Base-by-base conservation (phyloP, 2,797 vertebrate genomes). In the Parotocinclus haroldoi region DNA sequence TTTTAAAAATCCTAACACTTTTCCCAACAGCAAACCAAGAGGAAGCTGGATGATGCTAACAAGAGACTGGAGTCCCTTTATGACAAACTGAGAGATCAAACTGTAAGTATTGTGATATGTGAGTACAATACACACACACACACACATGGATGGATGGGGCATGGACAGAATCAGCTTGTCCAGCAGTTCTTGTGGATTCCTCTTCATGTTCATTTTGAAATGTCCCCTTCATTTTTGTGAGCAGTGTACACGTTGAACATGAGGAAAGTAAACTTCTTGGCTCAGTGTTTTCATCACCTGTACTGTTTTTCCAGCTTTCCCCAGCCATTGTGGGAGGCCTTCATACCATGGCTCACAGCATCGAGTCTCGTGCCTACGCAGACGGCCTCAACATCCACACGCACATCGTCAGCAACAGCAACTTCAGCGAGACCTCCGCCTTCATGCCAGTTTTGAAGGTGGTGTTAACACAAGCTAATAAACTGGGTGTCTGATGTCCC, bases 391-490 rank as follows among this genome's bases (percentile, higher is more conserved):
- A 86, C 85, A 94, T 96, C 83, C 97, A 99, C 78, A 99, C 96
- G 0, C 96, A 99, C 87, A 95, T 99, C 0, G 95, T 99, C 64
- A 93, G 94, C 85, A 98, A 77, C 86, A 99, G 95, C 89, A 99
- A 99, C 91, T 99, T 99, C 88, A 99, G 97, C 0, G 97, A 99
- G 87, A 99, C 92, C 5, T 99, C 97, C 0, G 95, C 95, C 19
- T 99, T 99, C 84, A 99, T 99, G 97, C 97, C 97, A 0, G 94
- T 99, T 1, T 92, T 99, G 51, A 99, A 99, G 80, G 96, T 99
- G 60, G 93, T 99, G 72, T 90, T 99, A 78, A 99, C 95, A 3
- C 96, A 98, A 77, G 96, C 97, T 84, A 96, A 95, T 62, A 98
- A 94, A 76, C 88, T 99, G 11, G 93, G 93, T 0, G 95, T 98